These are phyloP conservation scores for Phacellophora camtschatica DNA, from an alignment of 30 jellyfish, hydroid and myxozoan genomes.

Conservation along the genomic window DNA sequence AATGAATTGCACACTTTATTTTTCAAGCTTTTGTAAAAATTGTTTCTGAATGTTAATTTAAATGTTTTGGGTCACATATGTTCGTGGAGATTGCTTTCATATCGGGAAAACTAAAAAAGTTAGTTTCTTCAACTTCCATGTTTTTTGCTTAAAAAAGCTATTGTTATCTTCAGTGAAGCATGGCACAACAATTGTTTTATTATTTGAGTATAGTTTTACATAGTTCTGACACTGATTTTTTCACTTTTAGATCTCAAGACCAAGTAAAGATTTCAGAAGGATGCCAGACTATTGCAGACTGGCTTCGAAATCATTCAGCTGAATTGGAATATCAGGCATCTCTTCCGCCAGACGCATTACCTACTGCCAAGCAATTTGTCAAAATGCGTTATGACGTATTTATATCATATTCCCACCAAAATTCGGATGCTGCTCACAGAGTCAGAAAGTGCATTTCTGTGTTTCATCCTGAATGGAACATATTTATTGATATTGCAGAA, in stretches of 20 bases:
- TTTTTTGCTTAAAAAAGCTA: no score
- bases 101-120: no score
- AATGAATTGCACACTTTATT: no score
- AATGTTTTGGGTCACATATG: no score
- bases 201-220: no score
- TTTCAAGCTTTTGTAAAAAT: no score
- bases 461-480: conserved; percentile 62
- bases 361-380: background rate
- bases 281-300: conserved; percentile 15
- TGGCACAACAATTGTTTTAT: no score
- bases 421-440: conserved; percentile 42
- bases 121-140: no score
- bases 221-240: no score
- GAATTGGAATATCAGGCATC: conserved; percentile 6
- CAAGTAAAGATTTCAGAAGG: conserved; percentile 42
- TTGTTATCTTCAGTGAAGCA: no score
- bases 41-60: no score
- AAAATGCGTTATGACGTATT: conserved; percentile 51
- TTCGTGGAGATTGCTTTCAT: no score
- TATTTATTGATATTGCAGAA: conserved; percentile 67
- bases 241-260: conserved; percentile 40
- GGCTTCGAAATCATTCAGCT: conserved; percentile 52
- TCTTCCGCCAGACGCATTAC: background rate
- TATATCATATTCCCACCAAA: conserved; percentile 66
- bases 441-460: background rate